These are phyloP conservation scores for Operophtera brumata DNA, from an alignment of 2,888 invertebrate species.

Conservation along the genomic window DNA sequence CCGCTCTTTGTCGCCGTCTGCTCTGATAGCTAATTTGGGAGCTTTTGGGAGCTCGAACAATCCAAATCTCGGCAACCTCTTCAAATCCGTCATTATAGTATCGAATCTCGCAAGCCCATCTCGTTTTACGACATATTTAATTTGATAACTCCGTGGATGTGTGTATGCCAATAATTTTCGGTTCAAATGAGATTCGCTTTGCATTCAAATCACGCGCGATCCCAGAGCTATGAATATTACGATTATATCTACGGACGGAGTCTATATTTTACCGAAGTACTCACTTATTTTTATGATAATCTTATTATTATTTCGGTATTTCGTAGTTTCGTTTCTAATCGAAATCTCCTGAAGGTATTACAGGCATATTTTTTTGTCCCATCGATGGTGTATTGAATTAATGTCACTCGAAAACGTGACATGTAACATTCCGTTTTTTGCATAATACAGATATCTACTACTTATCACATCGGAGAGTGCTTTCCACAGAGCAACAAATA, in stretches of 20 bases:
- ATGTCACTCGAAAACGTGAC: background rate
- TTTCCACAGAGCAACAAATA: background rate
- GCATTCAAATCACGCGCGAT: constrained; percentile 55
- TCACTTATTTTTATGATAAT: background rate
- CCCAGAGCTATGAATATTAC: constrained; percentile 49
- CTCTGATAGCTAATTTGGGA: constrained; percentile 72
- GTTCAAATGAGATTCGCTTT: constrained; percentile 52
- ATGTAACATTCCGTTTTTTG: background rate
- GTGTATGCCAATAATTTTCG: constrained; percentile 54
- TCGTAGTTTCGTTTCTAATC: too few species aligned
- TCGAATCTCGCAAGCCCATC: constrained; percentile 55
- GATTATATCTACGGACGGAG: constrained; percentile 37
- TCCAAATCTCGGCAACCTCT: constrained; percentile 45
- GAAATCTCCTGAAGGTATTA: too few species aligned
- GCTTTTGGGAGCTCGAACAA: constrained; percentile 25
- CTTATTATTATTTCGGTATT: background rate
- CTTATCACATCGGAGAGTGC: constrained; percentile 42
- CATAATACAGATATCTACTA: constrained; percentile 11
- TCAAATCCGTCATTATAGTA: constrained; percentile 66
- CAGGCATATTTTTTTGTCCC: too few species aligned
- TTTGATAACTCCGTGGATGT: constrained; percentile 47
- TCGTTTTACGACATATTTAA: constrained; percentile 62
- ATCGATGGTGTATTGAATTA: too few species aligned
- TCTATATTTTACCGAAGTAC: background rate
- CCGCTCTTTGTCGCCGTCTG: constrained; percentile 71